Conservation (phyloP, 1,140 invertebrate species). For the Riptortus pedestris region DNA sequence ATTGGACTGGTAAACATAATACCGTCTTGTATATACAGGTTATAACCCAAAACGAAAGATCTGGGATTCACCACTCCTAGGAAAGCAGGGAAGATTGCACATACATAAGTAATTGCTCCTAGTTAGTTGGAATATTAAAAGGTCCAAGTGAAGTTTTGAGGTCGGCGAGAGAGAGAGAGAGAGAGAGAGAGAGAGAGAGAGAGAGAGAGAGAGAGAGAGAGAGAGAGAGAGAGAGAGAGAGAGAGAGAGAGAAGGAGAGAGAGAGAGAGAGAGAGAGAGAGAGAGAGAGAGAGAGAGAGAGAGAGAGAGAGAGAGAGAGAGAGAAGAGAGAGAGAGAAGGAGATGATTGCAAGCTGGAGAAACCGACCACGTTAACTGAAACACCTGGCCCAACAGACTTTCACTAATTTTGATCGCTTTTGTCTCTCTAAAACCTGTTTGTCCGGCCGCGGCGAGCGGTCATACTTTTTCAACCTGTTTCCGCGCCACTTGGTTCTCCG, state of each 20-base stretch:
- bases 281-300: conserved; percentile 24
- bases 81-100: too few relatives aligned
- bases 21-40: too few relatives aligned
- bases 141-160: not conserved
- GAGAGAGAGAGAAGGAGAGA: conserved; percentile 23
- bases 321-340: conserved; percentile 18
- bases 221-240: conserved; percentile 23
- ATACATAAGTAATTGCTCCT: too few relatives aligned
- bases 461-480: conserved; percentile 8
- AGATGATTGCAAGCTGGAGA: not conserved
- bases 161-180: too few relatives aligned
- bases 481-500: too few relatives aligned
- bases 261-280: conserved; percentile 24
- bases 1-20: too few relatives aligned
- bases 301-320: conserved; percentile 22
- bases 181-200: conserved; percentile 24
- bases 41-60: too few relatives aligned
- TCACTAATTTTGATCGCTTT: conserved; percentile 10
- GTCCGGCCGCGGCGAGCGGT: not conserved
- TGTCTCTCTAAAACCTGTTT: not conserved
- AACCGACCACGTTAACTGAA: not conserved
- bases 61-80: too few relatives aligned
- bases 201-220: conserved; percentile 22
- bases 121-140: too few relatives aligned
- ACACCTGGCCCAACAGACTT: conserved; percentile 9